Percentiles rank a stretch among this genome's conserved stretches.
Evolutionary conservation across 2,797 vertebrate genomes (phyloP).

Genomic region (Gymnothorax javanicus): DNA sequence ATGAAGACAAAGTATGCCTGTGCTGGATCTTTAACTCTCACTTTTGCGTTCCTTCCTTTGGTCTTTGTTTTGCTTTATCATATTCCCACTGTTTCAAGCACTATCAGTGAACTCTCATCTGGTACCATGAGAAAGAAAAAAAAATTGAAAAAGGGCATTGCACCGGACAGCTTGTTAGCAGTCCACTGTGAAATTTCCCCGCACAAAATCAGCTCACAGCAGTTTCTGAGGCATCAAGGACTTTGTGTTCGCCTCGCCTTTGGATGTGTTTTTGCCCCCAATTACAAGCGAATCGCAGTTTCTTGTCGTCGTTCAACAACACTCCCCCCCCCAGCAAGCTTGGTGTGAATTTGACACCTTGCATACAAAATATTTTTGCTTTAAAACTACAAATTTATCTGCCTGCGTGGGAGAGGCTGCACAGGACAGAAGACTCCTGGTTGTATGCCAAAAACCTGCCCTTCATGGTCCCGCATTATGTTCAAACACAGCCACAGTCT

Average conservation of each 20-base stretch:
- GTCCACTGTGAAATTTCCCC: not conserved
- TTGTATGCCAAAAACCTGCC: slow-evolving; percentile 47
- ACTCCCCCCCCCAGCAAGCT: not conserved
- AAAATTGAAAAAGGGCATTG: not conserved
- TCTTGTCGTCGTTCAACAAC: not conserved
- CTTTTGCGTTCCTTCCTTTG: not conserved
- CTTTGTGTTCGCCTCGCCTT: slow-evolving; percentile 9
- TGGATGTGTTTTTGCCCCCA: slow-evolving; percentile 40
- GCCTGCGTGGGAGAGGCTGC: slow-evolving; percentile 28
- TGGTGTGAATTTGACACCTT: not conserved
- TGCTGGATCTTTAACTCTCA: not conserved
- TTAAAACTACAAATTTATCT: not conserved
- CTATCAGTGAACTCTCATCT: slow-evolving; percentile 55
- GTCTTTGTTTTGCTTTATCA: not conserved
- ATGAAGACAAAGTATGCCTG: not conserved
- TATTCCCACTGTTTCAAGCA: slow-evolving; percentile 40
- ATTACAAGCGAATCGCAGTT: slow-evolving; percentile 53
- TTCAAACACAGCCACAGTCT: slow-evolving; percentile 36
- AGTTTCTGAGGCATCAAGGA: not conserved
- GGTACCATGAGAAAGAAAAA: not conserved
- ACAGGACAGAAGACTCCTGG: slow-evolving; percentile 29
- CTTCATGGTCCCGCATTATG: slow-evolving; percentile 52
- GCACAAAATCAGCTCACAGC: not conserved
- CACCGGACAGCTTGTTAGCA: not conserved
- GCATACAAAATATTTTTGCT: not conserved